phyloP scores from a whole-genome alignment of 2,113 vertebrate genomes.

The Ivindomyrus marchei region DNA sequence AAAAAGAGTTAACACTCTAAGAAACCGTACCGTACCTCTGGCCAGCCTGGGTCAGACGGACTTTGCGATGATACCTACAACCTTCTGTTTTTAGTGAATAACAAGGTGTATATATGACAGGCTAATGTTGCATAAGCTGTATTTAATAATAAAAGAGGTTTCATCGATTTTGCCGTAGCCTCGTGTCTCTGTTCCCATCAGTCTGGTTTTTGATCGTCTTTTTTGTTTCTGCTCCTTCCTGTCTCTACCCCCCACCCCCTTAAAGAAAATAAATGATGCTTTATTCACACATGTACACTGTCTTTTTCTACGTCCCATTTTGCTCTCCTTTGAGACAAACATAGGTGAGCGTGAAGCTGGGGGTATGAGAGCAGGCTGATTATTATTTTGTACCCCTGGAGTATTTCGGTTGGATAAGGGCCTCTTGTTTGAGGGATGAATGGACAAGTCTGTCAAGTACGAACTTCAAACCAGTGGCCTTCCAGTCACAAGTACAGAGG shows the following conservation, averaged over 20 bases:
- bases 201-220: neutral
- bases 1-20: neutral
- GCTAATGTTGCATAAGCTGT: constrained; percentile 34
- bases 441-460: neutral
- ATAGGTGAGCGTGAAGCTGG: neutral
- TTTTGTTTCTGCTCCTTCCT: neutral
- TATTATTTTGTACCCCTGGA: neutral
- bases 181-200: neutral
- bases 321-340: neutral
- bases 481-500: neutral
- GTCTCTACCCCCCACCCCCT: neutral
- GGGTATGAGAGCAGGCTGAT: neutral
- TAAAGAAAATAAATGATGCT: neutral
- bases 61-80: neutral
- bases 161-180: constrained; percentile 28
- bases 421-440: neutral
- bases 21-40: neutral
- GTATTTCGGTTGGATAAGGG: neutral
- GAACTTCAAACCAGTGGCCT: neutral
- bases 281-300: neutral
- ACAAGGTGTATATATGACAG: constrained; percentile 44
- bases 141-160: constrained; percentile 50
- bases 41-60: neutral
- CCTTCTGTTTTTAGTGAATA: constrained; percentile 20
- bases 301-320: neutral